Conservation (phyloP, 2,888 invertebrate genomes). For the Fragum fragum region DNA sequence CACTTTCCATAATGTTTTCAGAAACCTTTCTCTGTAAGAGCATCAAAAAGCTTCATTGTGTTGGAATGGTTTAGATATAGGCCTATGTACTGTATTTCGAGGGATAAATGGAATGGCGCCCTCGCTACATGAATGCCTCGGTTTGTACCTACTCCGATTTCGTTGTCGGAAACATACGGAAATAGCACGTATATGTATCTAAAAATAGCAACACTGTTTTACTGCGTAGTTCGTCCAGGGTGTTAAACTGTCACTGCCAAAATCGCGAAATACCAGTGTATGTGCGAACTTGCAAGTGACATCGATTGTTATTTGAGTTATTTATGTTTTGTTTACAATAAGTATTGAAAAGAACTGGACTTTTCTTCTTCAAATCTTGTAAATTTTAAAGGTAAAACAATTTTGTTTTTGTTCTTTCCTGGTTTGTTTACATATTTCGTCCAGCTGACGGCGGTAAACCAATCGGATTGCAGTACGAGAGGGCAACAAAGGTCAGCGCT, state of each 20-base stretch:
- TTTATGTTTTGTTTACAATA: neutral
- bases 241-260: neutral
- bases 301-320: neutral
- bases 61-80: no score
- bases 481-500: slow-evolving; percentile 30
- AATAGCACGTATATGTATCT: no score
- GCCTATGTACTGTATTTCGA: no score
- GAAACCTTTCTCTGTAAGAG: no score
- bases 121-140: no score
- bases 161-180: no score
- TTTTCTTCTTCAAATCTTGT: neutral
- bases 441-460: slow-evolving; percentile 40
- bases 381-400: neutral
- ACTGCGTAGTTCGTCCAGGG: slow-evolving; percentile 17
- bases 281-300: neutral
- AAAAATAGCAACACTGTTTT: no score
- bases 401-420: slow-evolving; percentile 20
- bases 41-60: no score
- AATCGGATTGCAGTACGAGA: slow-evolving; percentile 21
- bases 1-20: neutral
- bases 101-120: no score
- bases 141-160: no score
- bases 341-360: no score
- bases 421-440: slow-evolving; percentile 37
- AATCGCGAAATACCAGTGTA: neutral